Conservation (phyloP, 2,113 vertebrate species). For the Mesocricetus auratus region DNA sequence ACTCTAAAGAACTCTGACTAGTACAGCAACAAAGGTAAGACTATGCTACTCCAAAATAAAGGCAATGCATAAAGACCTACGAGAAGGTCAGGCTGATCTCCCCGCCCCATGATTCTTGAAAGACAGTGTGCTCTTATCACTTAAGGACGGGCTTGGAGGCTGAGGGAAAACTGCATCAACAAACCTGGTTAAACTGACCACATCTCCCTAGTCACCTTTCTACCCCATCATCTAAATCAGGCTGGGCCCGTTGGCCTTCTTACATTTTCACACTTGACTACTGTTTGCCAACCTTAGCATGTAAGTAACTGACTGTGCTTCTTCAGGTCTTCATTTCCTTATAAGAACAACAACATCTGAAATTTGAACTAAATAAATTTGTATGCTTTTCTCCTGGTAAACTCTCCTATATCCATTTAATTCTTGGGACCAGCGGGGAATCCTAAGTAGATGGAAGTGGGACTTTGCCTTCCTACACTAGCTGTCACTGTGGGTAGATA, state of each 20-base stretch:
- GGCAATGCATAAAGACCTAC: background rate
- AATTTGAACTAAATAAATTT: background rate
- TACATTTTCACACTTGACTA: background rate
- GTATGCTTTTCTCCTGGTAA: background rate
- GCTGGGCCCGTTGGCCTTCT: background rate
- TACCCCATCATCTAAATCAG: background rate
- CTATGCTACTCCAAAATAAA: background rate
- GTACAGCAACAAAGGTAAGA: background rate
- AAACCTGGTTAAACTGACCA: background rate
- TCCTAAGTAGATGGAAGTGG: background rate
- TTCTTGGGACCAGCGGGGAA: background rate
- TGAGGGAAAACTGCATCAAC: background rate
- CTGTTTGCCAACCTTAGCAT: background rate
- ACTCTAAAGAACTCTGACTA: background rate
- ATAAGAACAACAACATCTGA: background rate
- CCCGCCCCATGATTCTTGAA: background rate
- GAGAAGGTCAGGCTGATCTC: background rate
- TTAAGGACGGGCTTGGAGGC: background rate
- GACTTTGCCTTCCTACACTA: background rate
- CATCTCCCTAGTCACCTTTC: background rate
- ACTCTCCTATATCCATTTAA: background rate
- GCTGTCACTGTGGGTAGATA: background rate
- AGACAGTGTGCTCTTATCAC: background rate
- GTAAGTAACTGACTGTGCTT: background rate
- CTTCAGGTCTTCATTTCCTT: background rate